Conservation (phyloP, 2,888 invertebrate species). For the Schizaphis graminum region DNA sequence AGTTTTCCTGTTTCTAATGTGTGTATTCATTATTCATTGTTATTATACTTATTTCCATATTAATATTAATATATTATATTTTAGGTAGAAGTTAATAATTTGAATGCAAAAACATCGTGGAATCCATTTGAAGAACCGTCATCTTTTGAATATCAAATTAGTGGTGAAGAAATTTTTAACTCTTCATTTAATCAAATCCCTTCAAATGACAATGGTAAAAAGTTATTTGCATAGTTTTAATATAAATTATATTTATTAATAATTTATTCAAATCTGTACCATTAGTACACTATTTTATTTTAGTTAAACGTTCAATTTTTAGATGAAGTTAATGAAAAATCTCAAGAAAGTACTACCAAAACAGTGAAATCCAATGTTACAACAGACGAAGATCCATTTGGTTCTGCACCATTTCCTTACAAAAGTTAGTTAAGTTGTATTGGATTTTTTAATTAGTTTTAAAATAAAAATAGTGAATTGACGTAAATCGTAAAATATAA, state of each 20-base stretch:
- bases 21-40: background rate
- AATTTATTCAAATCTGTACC: slow-evolving; percentile 40
- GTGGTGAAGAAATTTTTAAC: slow-evolving; percentile 39
- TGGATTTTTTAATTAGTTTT: background rate
- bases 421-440: slow-evolving; percentile 43
- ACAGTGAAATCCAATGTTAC: slow-evolving; percentile 73
- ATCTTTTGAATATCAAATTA: slow-evolving; percentile 17
- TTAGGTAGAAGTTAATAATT: slow-evolving; percentile 53
- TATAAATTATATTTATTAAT: slow-evolving; percentile 28
- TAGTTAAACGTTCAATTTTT: slow-evolving; percentile 58
- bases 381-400: slow-evolving; percentile 80
- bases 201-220: slow-evolving; percentile 49
- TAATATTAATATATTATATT: slow-evolving; percentile 69
- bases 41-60: background rate
- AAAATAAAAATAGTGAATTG: background rate
- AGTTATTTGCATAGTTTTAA: background rate
- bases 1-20: slow-evolving; percentile 41
- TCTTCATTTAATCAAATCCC: slow-evolving; percentile 21
- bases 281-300: slow-evolving; percentile 45
- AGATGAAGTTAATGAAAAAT: slow-evolving; percentile 60
- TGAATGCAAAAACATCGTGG: slow-evolving; percentile 81
- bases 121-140: slow-evolving; percentile 84
- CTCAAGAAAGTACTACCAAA: slow-evolving; percentile 44
- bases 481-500: background rate
- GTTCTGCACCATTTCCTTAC: slow-evolving; percentile 79